Base-by-base conservation (phyloP, 2,888 invertebrate species). In the Tetrapedia diversipes region DNA sequence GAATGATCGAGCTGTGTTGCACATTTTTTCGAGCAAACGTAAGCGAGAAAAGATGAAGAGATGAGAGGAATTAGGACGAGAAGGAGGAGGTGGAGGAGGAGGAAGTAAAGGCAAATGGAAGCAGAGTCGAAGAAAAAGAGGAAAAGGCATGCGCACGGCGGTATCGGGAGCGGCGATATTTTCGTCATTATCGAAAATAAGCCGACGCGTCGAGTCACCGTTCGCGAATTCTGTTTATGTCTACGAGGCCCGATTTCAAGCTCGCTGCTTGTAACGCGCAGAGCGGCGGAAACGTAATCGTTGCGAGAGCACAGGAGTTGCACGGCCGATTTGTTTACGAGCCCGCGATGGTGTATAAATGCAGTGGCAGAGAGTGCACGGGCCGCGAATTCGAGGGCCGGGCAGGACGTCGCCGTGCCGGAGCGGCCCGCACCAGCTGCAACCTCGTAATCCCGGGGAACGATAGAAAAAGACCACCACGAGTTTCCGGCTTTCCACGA, bases 131-230 rank as follows among this genome's bases (percentile, higher is more conserved):
- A n/a, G n/a, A n/a, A 37, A 14, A 4, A 1, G 22, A 1, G 1
- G 16, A 19, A 6, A 41, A 47, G 39, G 45, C n/a, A 37, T 32
- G 27, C 37, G 24, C 7, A 8, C 7, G n/a, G 39, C 6, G 16
- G 41, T 43, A 47, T 65, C 22, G 60, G 6, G 65, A 68, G 41
- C 64, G 59, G 27, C 45, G 80, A 75, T 80, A 76, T 80, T 80
- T 70, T 67, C 53, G 68, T 80, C 79, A 74, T 73, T 78, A 72
- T 79, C 73, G 64, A 68, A 79, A 79, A 79, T 79, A 78, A 78
- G 59, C 67, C 63, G 27, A 43, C 39, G 39, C 39, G 60, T 41
- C 70, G 53, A 61, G 59, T 80, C 73, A 47, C 65, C 71, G 63
- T 66, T 71, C 47, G 47, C 60, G 63, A 78, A 70, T 67, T 70